Percentiles rank a stretch among this genome's conserved stretches.
Conservation (phyloP, 1,140 invertebrate species). For the Cataglyphis hispanica region DNA sequence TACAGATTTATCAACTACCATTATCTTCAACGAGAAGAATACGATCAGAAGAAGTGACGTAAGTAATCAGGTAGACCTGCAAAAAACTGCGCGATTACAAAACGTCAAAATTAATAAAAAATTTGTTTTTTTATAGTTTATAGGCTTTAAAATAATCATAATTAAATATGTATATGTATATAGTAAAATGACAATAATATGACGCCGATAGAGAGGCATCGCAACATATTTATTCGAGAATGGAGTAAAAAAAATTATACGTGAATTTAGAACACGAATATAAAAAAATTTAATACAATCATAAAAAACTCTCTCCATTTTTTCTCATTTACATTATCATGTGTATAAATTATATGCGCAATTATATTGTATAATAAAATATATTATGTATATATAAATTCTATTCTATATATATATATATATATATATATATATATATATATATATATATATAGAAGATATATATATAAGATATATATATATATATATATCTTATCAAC, state of each 20-base stretch:
- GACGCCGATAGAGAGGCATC: background rate
- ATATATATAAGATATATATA: too few species aligned
- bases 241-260: background rate
- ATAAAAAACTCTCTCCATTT: background rate
- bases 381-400: background rate
- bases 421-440: conserved; percentile 34
- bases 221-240: background rate
- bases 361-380: conserved; percentile 6
- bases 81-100: background rate
- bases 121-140: background rate
- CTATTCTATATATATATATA: conserved; percentile 23
- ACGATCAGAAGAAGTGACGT: background rate
- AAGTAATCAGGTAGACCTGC: background rate
- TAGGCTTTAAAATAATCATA: background rate
- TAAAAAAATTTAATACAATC: background rate
- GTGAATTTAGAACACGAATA: background rate
- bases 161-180: too few species aligned
- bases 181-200: background rate
- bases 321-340: background rate
- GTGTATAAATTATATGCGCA: background rate
- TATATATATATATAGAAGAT: conserved; percentile 39
- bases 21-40: conserved; percentile 19
- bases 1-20: conserved; percentile 91
- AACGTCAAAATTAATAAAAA: conserved; percentile 9
- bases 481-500: conserved; percentile 47